Base-by-base conservation (phyloP, 2,113 vertebrate species). In the Sylvia atricapilla region DNA sequence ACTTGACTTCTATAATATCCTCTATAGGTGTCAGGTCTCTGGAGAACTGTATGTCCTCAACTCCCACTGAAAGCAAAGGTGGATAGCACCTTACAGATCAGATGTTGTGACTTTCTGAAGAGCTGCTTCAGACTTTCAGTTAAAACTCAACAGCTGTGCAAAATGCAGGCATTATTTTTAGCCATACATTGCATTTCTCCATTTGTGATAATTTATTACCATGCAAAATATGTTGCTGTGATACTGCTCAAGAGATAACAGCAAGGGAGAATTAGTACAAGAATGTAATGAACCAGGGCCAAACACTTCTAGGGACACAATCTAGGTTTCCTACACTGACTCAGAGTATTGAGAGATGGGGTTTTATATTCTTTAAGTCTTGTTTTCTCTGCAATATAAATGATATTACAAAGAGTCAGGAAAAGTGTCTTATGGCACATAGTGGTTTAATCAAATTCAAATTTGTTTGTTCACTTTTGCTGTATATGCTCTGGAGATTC, bases 1-100 rank as follows among this genome's bases (percentile, higher is more conserved):
- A 95, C 81, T 95, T 90, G 87, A 96, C 87, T 97, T 84, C 90
- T 87, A 27, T 75, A 95, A 93, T 91, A 89, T 92, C 81, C 56
- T 93, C 56, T 84, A 35, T 84, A 82, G 68, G 79, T 62, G 70
- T 94, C 62, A 81, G 85, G 53, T 81, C 92, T 84, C 85, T 92
- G 56, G 66, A 88, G 60, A 68, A 88, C 94, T 52, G 20, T 44
- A 68, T 0, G 1, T 87, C 76, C 93, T 95, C 93, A 59, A 9
- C 59, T 94, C 55, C 72, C 68, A n/a, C 90, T 88, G 82, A 85
- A 88, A 85, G 59, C 43, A n/a, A 63, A 94, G 90, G 88, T 84
- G 67, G 58, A 49, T 58, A 70, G 33, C 84, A 92, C 84, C 88
- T 80, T 56, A 14, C 52, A 49, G 83, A 70, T 83, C 64, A 93